Evolutionary conservation across 2,113 vertebrate genomes (phyloP), one percentile per base, ranked within the genome.

Genomic region (Dryoscopus gambensis): DNA sequence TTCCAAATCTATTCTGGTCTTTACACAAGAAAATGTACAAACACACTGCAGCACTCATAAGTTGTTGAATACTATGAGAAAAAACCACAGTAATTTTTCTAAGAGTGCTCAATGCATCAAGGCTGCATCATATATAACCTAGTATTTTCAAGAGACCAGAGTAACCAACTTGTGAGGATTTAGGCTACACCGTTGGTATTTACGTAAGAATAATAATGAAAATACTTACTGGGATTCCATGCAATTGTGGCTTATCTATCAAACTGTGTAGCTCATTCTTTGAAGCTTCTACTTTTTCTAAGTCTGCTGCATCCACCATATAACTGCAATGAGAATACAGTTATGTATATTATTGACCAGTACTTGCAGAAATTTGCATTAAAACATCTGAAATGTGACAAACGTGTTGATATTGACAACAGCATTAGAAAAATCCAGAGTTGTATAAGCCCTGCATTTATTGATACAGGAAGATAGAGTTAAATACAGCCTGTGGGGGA

Each of bases 241-340:
- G 97, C 71, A 98, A 80, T 69, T 98, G 97, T 71, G 97, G 97
- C 33, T 98, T 98, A 89, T 98, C 97, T 96, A 98, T 97, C 91
- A 98, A 96, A 90, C 96, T 98, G 90, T 98, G 97, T 24, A 98
- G 96, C 80, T 98, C 97, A 63, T 98, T 98, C 95, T 97, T 98
- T 88, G 97, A 98, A 76, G 97, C 97, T 97, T 98, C 97, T 85
- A 98, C 97, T 97, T 98, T 98, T 94, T 98, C 97, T 71, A 97
- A 57, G 90, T 98, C 97, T 94, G 97, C 97, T 86, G 97, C 97
- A 97, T 98, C 97, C 87, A 98, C 97, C 97, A 98, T 98, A 89
- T 98, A 98, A 87, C 97, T 98, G 94, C 74, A 96, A 97, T 2
- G 1, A 49, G 23, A 88, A 93, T 23, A 87, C 1, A 60, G 19